These are phyloP conservation scores for Tautogolabrus adspersus DNA, from an alignment of 2,113 vertebrate species.

Conservation along the genomic window DNA sequence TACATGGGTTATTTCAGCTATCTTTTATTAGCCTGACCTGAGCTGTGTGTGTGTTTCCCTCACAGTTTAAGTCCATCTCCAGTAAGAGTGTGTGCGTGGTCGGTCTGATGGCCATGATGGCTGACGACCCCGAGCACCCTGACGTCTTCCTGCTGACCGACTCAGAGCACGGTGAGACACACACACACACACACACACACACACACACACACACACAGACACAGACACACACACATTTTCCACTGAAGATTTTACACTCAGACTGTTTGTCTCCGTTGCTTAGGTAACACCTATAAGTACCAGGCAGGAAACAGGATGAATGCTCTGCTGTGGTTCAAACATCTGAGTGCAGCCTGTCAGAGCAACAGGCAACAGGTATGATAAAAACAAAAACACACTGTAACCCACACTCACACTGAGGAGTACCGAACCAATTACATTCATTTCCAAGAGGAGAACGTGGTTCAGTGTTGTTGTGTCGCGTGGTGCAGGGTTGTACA, in stretches of 20 bases:
- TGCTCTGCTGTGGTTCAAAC: slow-evolving; percentile 98
- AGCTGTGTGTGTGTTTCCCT: background rate
- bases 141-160: slow-evolving; percentile 96
- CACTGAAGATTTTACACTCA: slow-evolving; percentile 30
- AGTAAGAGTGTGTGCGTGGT: slow-evolving; percentile 93
- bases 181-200: background rate
- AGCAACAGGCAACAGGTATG: slow-evolving; percentile 96
- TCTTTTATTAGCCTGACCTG: background rate
- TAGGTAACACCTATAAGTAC: slow-evolving; percentile 99
- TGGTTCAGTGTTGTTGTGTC: too few relatives aligned
- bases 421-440: too few relatives aligned
- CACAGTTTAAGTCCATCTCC: slow-evolving; percentile 95
- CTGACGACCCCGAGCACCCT: slow-evolving; percentile 95
- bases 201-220: background rate
- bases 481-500: too few relatives aligned
- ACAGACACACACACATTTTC: background rate
- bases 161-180: slow-evolving; percentile 92
- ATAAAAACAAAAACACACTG: background rate
- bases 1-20: too few relatives aligned
- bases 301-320: slow-evolving; percentile 96
- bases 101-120: slow-evolving; percentile 98
- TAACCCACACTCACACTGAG: background rate
- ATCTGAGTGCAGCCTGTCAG: slow-evolving; percentile 96
- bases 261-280: slow-evolving; percentile 57
- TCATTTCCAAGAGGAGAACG: too few relatives aligned